These are phyloP conservation scores for Uropsilus gracilis DNA, from an alignment of 2,113 vertebrate species.

Conservation along the genomic window DNA sequence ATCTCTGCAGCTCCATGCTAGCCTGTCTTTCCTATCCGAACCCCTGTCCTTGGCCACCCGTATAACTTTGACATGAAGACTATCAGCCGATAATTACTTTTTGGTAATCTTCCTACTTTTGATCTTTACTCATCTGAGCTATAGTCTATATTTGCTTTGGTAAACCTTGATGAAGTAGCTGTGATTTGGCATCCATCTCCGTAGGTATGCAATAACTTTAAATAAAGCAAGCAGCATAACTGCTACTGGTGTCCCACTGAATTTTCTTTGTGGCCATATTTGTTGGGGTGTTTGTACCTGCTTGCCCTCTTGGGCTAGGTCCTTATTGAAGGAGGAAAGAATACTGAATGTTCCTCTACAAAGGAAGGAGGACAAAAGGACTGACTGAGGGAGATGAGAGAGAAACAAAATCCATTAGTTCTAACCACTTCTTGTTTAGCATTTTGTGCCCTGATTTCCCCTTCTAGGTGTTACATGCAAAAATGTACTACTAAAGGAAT, in stretches of 20 bases:
- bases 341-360: neutral
- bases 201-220: neutral
- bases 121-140: neutral
- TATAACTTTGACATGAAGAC: neutral
- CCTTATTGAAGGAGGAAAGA: constrained; percentile 19
- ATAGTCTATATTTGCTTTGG: constrained; percentile 38
- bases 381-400: neutral
- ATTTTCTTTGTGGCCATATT: neutral
- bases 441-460: constrained; percentile 13
- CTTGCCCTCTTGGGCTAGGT: neutral
- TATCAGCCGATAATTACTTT: constrained; percentile 30
- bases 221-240: neutral
- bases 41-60: neutral
- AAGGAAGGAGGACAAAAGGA: constrained; percentile 1
- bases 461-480: neutral
- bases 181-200: constrained; percentile 5
- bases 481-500: constrained; percentile 5
- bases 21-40: constrained; percentile 36
- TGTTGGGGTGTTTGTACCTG: neutral
- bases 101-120: neutral
- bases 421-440: constrained; percentile 35
- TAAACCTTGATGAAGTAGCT: constrained; percentile 6
- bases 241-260: neutral
- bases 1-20: neutral
- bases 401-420: neutral